Conservation (phyloP, 2,113 vertebrate genomes). For the Pungitius pungitius region DNA sequence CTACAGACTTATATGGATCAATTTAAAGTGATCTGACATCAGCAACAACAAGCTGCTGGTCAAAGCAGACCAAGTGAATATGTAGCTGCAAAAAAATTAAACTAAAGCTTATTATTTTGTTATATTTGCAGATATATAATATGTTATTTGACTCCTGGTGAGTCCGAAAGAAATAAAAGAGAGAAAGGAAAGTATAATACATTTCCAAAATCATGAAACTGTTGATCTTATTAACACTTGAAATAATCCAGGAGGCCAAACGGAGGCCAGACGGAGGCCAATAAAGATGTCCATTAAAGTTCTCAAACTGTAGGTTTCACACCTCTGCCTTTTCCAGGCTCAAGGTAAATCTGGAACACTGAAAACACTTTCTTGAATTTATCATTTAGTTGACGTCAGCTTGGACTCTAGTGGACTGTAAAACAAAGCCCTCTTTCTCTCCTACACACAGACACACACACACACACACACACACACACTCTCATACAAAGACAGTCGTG, state of each 20-base stretch:
- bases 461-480: background rate
- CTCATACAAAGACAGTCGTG: too few relatives aligned
- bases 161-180: background rate
- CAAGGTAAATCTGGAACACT: background rate
- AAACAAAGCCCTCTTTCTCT: slow-evolving; percentile 9
- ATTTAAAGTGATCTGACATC: background rate
- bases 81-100: background rate
- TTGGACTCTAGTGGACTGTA: background rate
- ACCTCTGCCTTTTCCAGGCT: background rate
- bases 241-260: background rate
- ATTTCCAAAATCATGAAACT: slow-evolving; percentile 5
- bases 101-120: background rate
- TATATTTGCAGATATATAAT: too few relatives aligned
- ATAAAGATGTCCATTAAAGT: background rate
- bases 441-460: background rate
- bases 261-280: background rate
- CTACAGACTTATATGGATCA: background rate
- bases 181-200: background rate
- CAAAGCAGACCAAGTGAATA: background rate
- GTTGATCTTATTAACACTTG: background rate
- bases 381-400: slow-evolving; percentile 12
- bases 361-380: background rate
- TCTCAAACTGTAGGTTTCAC: background rate
- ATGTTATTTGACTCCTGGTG: background rate
- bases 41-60: background rate